Conservation (phyloP, 1,140 invertebrate species). For the Stratiolaelaps scimitus region DNA sequence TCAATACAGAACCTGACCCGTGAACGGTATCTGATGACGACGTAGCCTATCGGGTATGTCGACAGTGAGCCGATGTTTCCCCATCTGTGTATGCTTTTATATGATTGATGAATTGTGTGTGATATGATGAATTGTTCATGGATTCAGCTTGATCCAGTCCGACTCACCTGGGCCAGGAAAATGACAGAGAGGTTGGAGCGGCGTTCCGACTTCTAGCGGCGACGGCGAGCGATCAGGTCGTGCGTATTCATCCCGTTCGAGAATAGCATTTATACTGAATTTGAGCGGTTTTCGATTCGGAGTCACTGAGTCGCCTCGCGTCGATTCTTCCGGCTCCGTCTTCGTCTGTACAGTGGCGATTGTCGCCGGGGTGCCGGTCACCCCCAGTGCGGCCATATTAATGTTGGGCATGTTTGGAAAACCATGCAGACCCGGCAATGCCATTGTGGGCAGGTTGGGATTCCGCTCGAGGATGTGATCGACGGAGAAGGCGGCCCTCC, state of each 20-base stretch:
- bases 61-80: no score
- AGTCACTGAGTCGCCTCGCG: neutral
- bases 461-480: constrained; percentile 11
- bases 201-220: constrained; percentile 1
- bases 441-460: neutral
- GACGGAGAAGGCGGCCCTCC: constrained; percentile 17
- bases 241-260: constrained; percentile 4
- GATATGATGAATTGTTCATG: no score
- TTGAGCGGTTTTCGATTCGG: constrained; percentile 1
- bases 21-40: no score
- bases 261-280: constrained; percentile 27
- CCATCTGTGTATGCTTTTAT: no score
- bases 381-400: no score
- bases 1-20: no score
- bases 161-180: constrained; percentile 18
- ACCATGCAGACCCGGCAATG: no score
- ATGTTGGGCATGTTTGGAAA: no score
- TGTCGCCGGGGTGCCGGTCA: no score
- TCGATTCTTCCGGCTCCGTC: constrained; percentile 5
- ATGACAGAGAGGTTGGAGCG: constrained; percentile 4
- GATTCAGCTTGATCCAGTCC: neutral
- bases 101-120: no score
- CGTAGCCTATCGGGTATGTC: no score
- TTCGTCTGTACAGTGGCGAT: constrained; percentile 4
- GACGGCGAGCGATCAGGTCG: constrained; percentile 2